These are phyloP conservation scores for Siphlonurus alternatus DNA, from an alignment of 2,888 invertebrate genomes.

Conservation along the genomic window DNA sequence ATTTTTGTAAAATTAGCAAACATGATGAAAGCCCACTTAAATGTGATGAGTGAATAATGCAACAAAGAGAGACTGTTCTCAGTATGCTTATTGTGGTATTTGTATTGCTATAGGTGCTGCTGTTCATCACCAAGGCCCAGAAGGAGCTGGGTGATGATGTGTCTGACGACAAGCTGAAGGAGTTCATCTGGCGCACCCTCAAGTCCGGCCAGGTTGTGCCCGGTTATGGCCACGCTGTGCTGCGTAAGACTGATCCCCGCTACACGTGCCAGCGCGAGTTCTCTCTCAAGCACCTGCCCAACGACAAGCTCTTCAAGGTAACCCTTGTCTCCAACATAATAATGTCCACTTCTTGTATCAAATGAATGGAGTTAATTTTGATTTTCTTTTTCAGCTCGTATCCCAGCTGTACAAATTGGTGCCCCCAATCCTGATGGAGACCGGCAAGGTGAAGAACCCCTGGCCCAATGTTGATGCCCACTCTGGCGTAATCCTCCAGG, in stretches of 20 bases:
- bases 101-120: conserved; percentile 54
- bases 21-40: too few relatives aligned
- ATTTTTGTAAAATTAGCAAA: too few relatives aligned
- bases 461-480: conserved; percentile 98
- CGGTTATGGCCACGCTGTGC: conserved; percentile 91
- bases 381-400: conserved; percentile 43
- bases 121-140: conserved; percentile 85
- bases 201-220: conserved; percentile 95
- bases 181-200: conserved; percentile 94
- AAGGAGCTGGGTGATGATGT: conserved; percentile 70
- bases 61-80: too few relatives aligned
- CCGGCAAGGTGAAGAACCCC: conserved; percentile 94
- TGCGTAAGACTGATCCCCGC: conserved; percentile 84
- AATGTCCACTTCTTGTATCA: not conserved
- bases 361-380: not conserved
- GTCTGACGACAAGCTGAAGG: conserved; percentile 80
- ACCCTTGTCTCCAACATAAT: not conserved
- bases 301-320: conserved; percentile 76
- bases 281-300: conserved; percentile 80
- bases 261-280: conserved; percentile 91
- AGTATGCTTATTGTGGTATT: too few relatives aligned
- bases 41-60: too few relatives aligned
- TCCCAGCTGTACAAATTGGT: conserved; percentile 82
- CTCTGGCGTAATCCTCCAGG: conserved; percentile 82
- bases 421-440: conserved; percentile 78